Conservation (phyloP, 2,113 vertebrate genomes). For the Dermatemys mawii region DNA sequence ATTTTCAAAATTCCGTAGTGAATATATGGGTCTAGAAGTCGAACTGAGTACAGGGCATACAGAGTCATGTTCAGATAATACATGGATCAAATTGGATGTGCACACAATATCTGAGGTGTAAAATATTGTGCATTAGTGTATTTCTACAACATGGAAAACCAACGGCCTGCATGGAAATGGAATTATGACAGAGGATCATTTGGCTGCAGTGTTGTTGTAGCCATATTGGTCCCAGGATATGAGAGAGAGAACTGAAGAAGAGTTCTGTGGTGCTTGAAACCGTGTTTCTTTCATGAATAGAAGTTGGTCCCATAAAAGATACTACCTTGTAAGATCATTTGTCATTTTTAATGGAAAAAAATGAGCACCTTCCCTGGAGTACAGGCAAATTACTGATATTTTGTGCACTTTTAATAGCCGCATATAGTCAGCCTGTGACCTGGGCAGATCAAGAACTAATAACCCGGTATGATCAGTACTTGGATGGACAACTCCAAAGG, state of each 20-base stretch:
- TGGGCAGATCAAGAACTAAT: not conserved
- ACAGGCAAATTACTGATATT: not conserved
- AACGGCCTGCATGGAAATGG: not conserved
- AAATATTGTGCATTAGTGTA: not conserved
- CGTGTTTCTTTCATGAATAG: not conserved
- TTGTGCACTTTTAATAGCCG: not conserved
- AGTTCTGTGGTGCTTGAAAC: not conserved
- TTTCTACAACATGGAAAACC: not conserved
- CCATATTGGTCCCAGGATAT: not conserved
- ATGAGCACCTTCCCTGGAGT: not conserved
- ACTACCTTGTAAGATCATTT: not conserved
- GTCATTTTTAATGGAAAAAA: not conserved
- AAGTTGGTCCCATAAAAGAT: not conserved
- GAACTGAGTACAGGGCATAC: not conserved
- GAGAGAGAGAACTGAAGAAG: not conserved
- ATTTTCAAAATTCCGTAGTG: not conserved
- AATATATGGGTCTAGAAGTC: not conserved
- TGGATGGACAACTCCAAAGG: not conserved
- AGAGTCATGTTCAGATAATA: not conserved
- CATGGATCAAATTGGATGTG: not conserved
- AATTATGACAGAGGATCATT: not conserved
- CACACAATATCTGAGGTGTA: not conserved
- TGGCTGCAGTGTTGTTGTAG: not conserved
- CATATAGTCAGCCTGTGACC: not conserved
- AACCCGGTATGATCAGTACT: not conserved